A percentile compares a stretch with the other conserved stretches of the same genome.
Evolutionary conservation across 2,888 invertebrate species (phyloP).

Genomic region (Cyaniris semiargus): DNA sequence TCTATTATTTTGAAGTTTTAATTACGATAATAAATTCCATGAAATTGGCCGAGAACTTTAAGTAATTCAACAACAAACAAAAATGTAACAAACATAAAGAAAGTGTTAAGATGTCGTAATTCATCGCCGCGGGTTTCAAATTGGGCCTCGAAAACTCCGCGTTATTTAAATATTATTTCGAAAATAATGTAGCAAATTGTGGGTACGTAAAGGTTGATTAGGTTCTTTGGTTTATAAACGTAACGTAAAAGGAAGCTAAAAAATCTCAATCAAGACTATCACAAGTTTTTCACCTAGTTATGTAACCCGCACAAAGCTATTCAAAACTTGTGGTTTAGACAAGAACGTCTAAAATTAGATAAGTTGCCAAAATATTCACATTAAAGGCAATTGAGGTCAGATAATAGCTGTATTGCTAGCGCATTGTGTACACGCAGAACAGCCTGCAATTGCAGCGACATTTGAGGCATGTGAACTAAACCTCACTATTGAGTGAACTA

Average conservation of each 20-base stretch:
- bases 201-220: background rate
- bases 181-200: background rate
- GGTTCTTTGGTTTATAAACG: background rate
- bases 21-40: constrained; percentile 27
- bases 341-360: background rate
- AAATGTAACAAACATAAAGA: constrained; percentile 28
- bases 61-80: constrained; percentile 16
- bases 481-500: no score
- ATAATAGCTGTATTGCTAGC: no score
- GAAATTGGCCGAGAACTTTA: background rate
- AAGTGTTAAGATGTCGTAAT: background rate
- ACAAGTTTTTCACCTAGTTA: background rate
- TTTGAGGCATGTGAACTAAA: no score
- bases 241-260: no score
- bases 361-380: background rate
- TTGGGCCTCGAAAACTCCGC: background rate
- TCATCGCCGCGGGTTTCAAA: constrained; percentile 10
- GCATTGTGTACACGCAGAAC: no score
- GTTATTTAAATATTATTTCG: background rate
- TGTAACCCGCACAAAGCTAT: background rate
- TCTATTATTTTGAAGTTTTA: constrained; percentile 31
- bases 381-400: background rate
- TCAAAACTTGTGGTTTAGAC: background rate
- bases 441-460: no score
- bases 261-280: no score